Percentiles rank a stretch among this genome's conserved stretches.
These are phyloP conservation scores for Carcinoscorpius rotundicauda DNA, from an alignment of 1,140 invertebrate species.

Conservation along the genomic window DNA sequence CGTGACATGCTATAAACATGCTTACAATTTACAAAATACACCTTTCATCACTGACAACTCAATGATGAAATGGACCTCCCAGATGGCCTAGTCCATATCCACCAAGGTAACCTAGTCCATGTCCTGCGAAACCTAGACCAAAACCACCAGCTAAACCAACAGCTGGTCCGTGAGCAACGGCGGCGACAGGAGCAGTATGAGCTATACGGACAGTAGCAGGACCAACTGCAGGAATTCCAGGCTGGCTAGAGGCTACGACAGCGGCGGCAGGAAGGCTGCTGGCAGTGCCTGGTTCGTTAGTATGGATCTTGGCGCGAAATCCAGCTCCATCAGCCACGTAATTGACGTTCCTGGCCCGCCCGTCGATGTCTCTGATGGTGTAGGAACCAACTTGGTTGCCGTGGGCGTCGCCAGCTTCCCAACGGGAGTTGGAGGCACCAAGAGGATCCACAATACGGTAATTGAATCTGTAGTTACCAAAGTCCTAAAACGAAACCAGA, in stretches of 20 bases:
- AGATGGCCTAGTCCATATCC: too few species aligned
- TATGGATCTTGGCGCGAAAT: not conserved
- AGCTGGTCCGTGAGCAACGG: too few species aligned
- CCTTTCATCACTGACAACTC: too few species aligned
- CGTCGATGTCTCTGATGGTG: slow-evolving; percentile 47
- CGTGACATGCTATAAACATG: too few species aligned
- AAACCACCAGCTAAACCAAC: too few species aligned
- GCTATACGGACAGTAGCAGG: not conserved
- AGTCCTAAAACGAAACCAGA: not conserved
- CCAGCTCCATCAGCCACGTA: slow-evolving; percentile 12
- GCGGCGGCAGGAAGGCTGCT: slow-evolving; percentile 4
- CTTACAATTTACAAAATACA: too few species aligned
- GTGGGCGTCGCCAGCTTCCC: not conserved
- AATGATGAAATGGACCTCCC: too few species aligned
- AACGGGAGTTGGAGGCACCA: not conserved
- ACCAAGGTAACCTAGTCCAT: too few species aligned
- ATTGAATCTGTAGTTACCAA: slow-evolving; percentile 21
- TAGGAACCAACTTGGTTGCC: not conserved
- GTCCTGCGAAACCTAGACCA: too few species aligned
- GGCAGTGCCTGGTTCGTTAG: slow-evolving; percentile 2
- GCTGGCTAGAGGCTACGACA: too few species aligned
- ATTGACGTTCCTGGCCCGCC: slow-evolving; percentile 48
- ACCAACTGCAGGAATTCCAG: not conserved
- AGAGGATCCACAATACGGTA: slow-evolving; percentile 20
- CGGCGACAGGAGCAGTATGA: not conserved